Percentiles rank a stretch among this genome's conserved stretches.
phyloP scores from a whole-genome alignment of 1,140 invertebrate species.

The Forficula auricularia region DNA sequence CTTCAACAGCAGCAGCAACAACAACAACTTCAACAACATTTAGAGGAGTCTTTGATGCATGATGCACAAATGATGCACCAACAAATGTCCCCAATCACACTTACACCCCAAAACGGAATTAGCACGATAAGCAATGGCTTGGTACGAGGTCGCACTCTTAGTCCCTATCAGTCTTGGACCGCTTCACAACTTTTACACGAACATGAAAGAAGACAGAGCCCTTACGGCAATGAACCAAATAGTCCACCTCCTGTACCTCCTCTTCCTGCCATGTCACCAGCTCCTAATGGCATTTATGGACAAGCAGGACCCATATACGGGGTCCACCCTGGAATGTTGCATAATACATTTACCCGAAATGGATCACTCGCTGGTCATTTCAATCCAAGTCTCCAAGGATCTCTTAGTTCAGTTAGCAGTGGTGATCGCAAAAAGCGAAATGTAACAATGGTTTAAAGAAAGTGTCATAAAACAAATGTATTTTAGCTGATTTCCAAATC shows the following conservation, averaged over 20 bases:
- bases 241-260: constrained; percentile 24
- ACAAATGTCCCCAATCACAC: constrained; percentile 10
- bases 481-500: too few species aligned
- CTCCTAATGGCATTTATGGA: constrained; percentile 24
- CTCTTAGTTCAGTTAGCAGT: constrained; percentile 34
- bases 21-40: constrained; percentile 1
- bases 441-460: constrained; percentile 36
- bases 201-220: constrained; percentile 35
- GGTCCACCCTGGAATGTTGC: constrained; percentile 8
- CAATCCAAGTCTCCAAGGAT: constrained; percentile 33
- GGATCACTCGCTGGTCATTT: constrained; percentile 24
- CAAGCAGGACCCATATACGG: constrained; percentile 11
- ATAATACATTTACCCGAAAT: constrained; percentile 23
- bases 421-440: constrained; percentile 33
- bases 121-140: constrained; percentile 18
- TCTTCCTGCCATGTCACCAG: constrained; percentile 19
- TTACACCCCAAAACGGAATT: constrained; percentile 5
- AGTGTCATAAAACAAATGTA: not conserved
- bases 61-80: constrained; percentile 16
- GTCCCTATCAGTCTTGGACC: constrained; percentile 36
- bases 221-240: constrained; percentile 22
- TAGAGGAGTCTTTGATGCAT: constrained; percentile 17
- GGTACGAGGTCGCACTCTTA: constrained; percentile 26
- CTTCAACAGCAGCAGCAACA: constrained; percentile 11
- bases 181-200: constrained; percentile 38